Evolutionary conservation across 2,797 vertebrate genomes (phyloP).

Genomic region (Crocidura indochinensis): DNA sequence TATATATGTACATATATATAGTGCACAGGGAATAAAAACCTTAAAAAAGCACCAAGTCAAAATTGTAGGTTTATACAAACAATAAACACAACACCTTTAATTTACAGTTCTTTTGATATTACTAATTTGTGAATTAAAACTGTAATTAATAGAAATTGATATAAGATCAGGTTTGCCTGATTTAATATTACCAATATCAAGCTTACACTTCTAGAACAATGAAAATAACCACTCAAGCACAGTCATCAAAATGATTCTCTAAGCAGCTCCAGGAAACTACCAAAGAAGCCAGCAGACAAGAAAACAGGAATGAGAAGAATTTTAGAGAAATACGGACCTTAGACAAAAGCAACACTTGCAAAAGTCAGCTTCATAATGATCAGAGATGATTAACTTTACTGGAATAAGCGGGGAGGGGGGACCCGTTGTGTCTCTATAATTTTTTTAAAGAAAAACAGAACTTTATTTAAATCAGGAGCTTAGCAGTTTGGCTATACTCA

Average conservation of each 20-base stretch:
- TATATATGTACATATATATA: background rate
- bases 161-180: constrained; percentile 64
- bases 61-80: constrained; percentile 44
- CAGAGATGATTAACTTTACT: constrained; percentile 77
- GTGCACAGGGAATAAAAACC: background rate
- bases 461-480: constrained; percentile 92
- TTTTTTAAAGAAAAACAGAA: constrained; percentile 83
- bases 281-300: background rate
- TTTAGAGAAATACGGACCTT: too few species aligned
- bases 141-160: constrained; percentile 66
- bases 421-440: constrained; percentile 83
- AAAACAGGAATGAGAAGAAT: background rate
- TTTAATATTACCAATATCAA: constrained; percentile 70
- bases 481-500: constrained; percentile 90
- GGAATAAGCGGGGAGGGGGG: constrained; percentile 67
- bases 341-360: constrained; percentile 55
- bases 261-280: constrained; percentile 35
- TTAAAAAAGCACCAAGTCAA: constrained; percentile 5
- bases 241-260: constrained; percentile 58
- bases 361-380: constrained; percentile 17
- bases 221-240: constrained; percentile 64
- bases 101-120: constrained; percentile 39
- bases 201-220: constrained; percentile 67
- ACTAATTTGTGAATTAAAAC: constrained; percentile 77
- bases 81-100: constrained; percentile 18